Evolutionary conservation across 2,888 invertebrate genomes (phyloP).

Genomic region (Agrochola lota): DNA sequence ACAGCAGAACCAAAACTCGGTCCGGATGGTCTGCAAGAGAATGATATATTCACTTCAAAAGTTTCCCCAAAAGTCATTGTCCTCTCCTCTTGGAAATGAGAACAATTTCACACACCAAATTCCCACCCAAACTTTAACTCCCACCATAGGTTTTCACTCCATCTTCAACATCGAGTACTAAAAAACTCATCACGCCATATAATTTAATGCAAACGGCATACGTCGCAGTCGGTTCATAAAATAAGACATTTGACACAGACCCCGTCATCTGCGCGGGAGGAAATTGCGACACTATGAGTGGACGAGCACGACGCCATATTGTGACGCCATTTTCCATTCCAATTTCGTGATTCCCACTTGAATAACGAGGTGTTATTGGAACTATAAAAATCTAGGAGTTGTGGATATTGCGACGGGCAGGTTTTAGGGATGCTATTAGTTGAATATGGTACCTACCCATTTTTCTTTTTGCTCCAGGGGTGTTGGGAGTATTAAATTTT

Average conservation of each 20-base stretch:
- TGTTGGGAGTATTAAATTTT: neutral
- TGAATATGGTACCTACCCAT: constrained; percentile 14
- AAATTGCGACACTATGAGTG: constrained; percentile 76
- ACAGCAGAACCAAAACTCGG: neutral
- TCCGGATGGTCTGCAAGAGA: neutral
- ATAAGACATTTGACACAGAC: constrained; percentile 77
- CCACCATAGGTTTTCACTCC: constrained; percentile 19
- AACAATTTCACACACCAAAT: neutral
- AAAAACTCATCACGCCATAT: constrained; percentile 65
- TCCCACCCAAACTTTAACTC: neutral
- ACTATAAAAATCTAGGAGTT: constrained; percentile 66
- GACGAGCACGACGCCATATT: constrained; percentile 75
- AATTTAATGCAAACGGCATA: constrained; percentile 72
- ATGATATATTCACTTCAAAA: neutral
- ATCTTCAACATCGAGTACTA: constrained; percentile 31
- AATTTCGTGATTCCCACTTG: constrained; percentile 78
- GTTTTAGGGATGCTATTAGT: constrained; percentile 37
- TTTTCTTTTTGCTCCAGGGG: constrained; percentile 10
- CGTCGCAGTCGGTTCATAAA: constrained; percentile 72
- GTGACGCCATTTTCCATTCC: constrained; percentile 79
- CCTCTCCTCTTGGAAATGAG: neutral
- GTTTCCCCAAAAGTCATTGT: neutral
- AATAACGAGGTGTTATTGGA: constrained; percentile 72
- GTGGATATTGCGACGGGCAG: constrained; percentile 52
- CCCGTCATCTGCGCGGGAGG: constrained; percentile 74